Evolutionary conservation across 2,888 invertebrate genomes (phyloP).

Genomic region (Rotaria sp.): DNA sequence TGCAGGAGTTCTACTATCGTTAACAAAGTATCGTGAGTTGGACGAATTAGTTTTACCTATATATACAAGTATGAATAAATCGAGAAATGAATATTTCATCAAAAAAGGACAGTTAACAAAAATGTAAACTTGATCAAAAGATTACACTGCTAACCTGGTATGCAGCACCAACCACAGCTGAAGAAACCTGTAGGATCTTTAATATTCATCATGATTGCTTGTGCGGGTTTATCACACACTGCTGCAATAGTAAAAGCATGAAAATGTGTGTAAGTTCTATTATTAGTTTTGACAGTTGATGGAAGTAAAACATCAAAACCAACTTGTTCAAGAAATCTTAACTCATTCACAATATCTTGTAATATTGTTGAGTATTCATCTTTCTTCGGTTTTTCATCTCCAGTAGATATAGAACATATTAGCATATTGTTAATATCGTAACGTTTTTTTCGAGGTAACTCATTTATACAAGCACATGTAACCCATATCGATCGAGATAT

Average conservation of each 20-base stretch:
- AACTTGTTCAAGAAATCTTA: neutral
- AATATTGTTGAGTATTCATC: neutral
- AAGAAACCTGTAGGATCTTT: neutral
- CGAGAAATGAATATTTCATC: neutral
- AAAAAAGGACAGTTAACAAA: neutral
- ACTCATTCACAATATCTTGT: conserved; percentile 1
- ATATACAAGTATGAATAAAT: neutral
- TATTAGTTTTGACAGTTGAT: neutral
- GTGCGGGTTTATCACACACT: neutral
- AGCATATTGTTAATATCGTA: neutral
- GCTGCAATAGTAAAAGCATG: neutral
- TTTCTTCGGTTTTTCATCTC: neutral
- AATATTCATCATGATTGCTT: neutral
- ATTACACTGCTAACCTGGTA: neutral
- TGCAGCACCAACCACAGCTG: neutral
- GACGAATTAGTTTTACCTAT: neutral
- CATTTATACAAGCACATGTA: neutral
- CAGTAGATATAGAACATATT: neutral
- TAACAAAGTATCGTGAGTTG: too few relatives aligned
- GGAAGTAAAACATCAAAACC: neutral
- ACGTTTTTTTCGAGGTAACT: neutral
- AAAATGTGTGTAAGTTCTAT: neutral
- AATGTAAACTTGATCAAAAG: neutral
- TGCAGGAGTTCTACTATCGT: neutral
- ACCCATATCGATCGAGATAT: neutral